Conservation (phyloP, 2,797 vertebrate genomes). For the Tamandua tetradactyla region DNA sequence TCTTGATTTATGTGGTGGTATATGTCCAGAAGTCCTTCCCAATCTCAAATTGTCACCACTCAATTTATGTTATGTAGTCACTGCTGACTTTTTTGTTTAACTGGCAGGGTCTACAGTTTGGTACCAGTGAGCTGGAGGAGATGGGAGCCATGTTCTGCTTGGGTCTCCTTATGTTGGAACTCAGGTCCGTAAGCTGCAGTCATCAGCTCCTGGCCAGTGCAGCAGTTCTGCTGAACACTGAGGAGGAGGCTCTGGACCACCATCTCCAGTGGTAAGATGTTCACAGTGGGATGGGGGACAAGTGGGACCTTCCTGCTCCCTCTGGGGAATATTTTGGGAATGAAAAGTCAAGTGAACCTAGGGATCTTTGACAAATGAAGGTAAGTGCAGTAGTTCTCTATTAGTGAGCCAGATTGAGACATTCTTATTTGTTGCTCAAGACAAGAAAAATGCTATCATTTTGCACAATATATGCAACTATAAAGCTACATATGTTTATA, state of each 20-base stretch:
- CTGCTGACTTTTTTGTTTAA: conserved; percentile 17
- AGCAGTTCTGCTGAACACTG: conserved; percentile 83
- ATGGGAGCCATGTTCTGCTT: conserved; percentile 95
- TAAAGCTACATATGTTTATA: neutral
- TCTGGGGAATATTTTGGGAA: neutral
- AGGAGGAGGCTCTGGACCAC: conserved; percentile 86
- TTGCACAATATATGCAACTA: too few relatives aligned
- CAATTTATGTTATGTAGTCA: fast-evolving
- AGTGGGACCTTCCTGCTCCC: neutral
- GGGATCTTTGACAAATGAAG: neutral
- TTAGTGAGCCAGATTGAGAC: fast-evolving
- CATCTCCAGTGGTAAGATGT: conserved; percentile 89
- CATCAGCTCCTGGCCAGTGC: conserved; percentile 84
- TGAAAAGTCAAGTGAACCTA: too few relatives aligned
- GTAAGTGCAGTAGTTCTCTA: neutral
- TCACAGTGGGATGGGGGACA: fast-evolving
- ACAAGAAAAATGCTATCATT: fast-evolving
- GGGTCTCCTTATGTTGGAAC: conserved; percentile 90
- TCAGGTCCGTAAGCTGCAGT: conserved; percentile 86
- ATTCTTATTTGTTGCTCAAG: neutral
- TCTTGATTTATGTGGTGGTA: neutral
- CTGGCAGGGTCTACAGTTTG: conserved; percentile 91
- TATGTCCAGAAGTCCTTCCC: neutral
- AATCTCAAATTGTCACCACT: neutral
- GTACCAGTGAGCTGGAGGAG: conserved; percentile 92